Base-by-base conservation (phyloP, 2,113 vertebrate genomes). In the Tupaia chinensis region DNA sequence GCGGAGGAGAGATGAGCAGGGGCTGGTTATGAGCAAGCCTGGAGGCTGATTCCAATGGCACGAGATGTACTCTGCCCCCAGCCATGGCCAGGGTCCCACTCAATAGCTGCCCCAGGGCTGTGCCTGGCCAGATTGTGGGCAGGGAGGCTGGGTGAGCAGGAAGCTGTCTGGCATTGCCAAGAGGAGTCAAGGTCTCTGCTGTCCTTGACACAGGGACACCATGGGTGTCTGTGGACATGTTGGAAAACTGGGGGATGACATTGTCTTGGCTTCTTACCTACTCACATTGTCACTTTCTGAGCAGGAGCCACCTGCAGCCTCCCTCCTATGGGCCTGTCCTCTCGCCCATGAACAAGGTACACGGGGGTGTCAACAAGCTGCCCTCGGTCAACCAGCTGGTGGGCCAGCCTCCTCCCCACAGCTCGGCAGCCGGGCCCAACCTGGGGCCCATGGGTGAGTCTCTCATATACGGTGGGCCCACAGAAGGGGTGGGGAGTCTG, bases 311-410 rank as follows among this genome's bases (percentile, higher is more conserved):
- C 58, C 97, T 99, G 92, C 98, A 99, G 79, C 97, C 99, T 0
- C 98, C 99, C 0, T 98, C 99, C 76, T 99, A 99, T 0, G 98
- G 99, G 6, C 99, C 99, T 0, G 98, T 99, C 5, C 97, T 99
- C 22, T 99, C 99, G 0, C 99, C 99, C 97, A 99, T 99, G 98
- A 99, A 98, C 95, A 99, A 99, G 96, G 98, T 98, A 0, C 99
- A 99, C 0, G 86, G 98, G 0, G 98, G 99, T 0, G 98, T 99
- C 95, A 98, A 98, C 98, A 99, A 99, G 97, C 98, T 99, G 85
- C 99, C 99, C 0, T 99, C 99, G 0, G 99, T 99, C 98, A 99
- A 99, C 98, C 99, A 99, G 98, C 98, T 99, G 96, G 99, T 99
- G 86, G 99, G 99, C 29, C 99, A 99, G 98, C 99, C 99, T 8